Evolutionary conservation across 2,888 invertebrate genomes (phyloP).

Genomic region (Melanotus villosus): DNA sequence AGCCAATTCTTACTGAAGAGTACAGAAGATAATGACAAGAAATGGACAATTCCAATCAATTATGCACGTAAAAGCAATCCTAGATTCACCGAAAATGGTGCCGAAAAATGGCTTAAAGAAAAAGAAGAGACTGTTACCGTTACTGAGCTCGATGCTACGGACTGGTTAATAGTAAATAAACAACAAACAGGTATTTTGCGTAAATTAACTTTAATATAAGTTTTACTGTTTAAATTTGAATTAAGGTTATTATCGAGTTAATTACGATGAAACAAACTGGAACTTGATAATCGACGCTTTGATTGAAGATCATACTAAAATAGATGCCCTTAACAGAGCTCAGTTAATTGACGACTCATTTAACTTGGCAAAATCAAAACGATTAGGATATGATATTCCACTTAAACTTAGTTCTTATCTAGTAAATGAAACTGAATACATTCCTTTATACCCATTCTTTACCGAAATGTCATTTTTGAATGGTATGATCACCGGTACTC

Average conservation of each 20-base stretch:
- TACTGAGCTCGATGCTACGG: slow-evolving; percentile 51
- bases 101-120: slow-evolving; percentile 69
- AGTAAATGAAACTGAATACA: slow-evolving; percentile 72
- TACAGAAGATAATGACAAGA: slow-evolving; percentile 48
- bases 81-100: slow-evolving; percentile 69
- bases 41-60: slow-evolving; percentile 73
- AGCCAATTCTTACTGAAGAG: slow-evolving; percentile 12
- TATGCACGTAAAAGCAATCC: slow-evolving; percentile 64
- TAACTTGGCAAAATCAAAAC: slow-evolving; percentile 74
- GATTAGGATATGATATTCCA: slow-evolving; percentile 70
- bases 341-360: slow-evolving; percentile 83
- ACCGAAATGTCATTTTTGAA: slow-evolving; percentile 67
- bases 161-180: slow-evolving; percentile 77
- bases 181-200: slow-evolving; percentile 75
- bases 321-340: slow-evolving; percentile 79
- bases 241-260: slow-evolving; percentile 77
- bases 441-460: slow-evolving; percentile 72
- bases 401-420: slow-evolving; percentile 75
- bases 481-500: slow-evolving; percentile 64
- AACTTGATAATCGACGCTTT: slow-evolving; percentile 67
- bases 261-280: slow-evolving; percentile 82
- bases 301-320: slow-evolving; percentile 65
- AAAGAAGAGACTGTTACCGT: slow-evolving; percentile 63
- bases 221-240: neutral
- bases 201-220: no score